Evolutionary conservation across 2,113 vertebrate genomes (phyloP), one percentile per base, ranked within the genome.

Genomic region (Phaethornis superciliosus): DNA sequence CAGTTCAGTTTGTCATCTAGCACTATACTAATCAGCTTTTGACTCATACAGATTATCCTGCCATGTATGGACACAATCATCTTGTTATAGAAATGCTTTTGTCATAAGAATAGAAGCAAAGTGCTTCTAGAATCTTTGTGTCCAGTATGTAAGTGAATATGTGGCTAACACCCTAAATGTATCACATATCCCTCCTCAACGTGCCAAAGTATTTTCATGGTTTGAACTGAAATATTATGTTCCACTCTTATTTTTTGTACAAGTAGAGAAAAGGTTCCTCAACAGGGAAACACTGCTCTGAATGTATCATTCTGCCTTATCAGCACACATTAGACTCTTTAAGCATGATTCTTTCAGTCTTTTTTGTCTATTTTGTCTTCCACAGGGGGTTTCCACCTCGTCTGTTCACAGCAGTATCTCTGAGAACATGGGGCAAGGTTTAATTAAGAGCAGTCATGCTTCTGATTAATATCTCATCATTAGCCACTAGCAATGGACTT

Each of bases 371-470:
- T 85, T 96, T 94, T 52, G 35, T 92, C 58, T 96, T 94, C 88
- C 84, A 70, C 55, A 22, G 86, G 42, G 81, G 51, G 32, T 90
- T 95, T 96, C 80, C 44, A 68, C 5, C 4, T 95, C 89, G 69
- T 91, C 82, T 94, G 76, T 86, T 95, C 88, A 44, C 95, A 94
- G 90, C 44, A 21, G 76, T 89, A 67, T 94, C 83, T 94, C 88
- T 94, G 84, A 92, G 81, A 93, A 95, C 80, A 46, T 26, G 82
- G 72, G 92, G 47, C 93, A 96, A 92, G 85, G 56, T 95, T 95
- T 95, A 95, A 96, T 96, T 95, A 95, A 96, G 55, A 95, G 62
- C 88, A 93, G 72, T 95, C 91, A 74, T 92, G 76, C 78, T 95
- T 92, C 92, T 96, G 86, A 96, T 95, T 27, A 94, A 67, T 96